Conservation (phyloP, 2,113 vertebrate genomes). For the Gymnarchus niloticus region DNA sequence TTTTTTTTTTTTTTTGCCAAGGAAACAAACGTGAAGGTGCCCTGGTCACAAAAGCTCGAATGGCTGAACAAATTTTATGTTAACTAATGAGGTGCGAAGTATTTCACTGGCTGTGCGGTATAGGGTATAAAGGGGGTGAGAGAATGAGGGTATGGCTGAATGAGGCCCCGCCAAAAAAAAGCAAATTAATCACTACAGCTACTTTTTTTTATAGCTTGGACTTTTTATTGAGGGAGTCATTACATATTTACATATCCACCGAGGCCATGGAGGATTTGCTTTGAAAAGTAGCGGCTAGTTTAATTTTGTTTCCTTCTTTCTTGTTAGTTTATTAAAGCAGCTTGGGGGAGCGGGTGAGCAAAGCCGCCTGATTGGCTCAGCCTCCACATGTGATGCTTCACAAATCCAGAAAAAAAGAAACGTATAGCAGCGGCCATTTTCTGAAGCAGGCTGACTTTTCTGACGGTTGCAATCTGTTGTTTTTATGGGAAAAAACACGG, state of each 20-base stretch:
- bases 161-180: background rate
- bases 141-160: constrained; percentile 58
- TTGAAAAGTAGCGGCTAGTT: background rate
- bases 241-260: background rate
- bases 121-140: constrained; percentile 72
- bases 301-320: background rate
- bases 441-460: background rate
- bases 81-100: constrained; percentile 85
- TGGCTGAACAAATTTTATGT: constrained; percentile 81
- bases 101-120: constrained; percentile 75
- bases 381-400: background rate
- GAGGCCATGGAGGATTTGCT: background rate
- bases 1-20: background rate
- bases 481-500: constrained; percentile 14
- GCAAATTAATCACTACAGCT: background rate
- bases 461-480: background rate
- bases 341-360: background rate
- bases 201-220: background rate
- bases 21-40: constrained; percentile 21
- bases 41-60: constrained; percentile 50
- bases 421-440: background rate
- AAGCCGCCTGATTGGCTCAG: background rate
- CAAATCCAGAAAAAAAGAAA: background rate
- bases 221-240: background rate
- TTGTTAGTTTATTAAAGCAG: background rate